These are phyloP conservation scores for Hozukius guyotensis DNA, from an alignment of 2,797 vertebrate genomes.

Conservation along the genomic window DNA sequence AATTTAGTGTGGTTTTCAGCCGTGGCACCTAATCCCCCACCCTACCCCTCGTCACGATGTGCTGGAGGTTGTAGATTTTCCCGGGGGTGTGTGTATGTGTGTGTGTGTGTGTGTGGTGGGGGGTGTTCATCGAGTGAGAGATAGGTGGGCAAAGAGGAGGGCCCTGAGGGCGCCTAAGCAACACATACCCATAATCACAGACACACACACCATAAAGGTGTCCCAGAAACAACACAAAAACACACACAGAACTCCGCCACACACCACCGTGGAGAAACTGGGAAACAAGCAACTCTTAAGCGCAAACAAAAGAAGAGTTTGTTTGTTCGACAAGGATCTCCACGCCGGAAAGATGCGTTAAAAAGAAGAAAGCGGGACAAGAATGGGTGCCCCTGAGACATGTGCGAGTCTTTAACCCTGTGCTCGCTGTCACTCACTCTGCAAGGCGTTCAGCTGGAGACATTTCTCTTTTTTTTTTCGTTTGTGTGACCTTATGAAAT, in stretches of 20 bases:
- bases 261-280: constrained; percentile 64
- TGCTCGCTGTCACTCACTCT: constrained; percentile 21
- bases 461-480: not conserved
- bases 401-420: constrained; percentile 54
- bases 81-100: constrained; percentile 30
- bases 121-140: constrained; percentile 70
- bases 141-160: constrained; percentile 81
- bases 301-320: constrained; percentile 71
- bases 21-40: constrained; percentile 81
- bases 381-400: constrained; percentile 61
- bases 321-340: constrained; percentile 75
- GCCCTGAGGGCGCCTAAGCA: constrained; percentile 19
- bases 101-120: constrained; percentile 5
- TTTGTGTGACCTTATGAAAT: constrained; percentile 27
- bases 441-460: not conserved
- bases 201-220: not conserved
- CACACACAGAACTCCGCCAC: constrained; percentile 32
- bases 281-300: constrained; percentile 67
- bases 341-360: constrained; percentile 49
- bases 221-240: constrained; percentile 18
- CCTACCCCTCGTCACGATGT: constrained; percentile 43
- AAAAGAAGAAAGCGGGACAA: constrained; percentile 54
- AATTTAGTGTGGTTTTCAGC: constrained; percentile 84
- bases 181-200: constrained; percentile 25
- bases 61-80: constrained; percentile 77